phyloP scores from a whole-genome alignment of 2,797 vertebrate species.

The Cuniculus paca region DNA sequence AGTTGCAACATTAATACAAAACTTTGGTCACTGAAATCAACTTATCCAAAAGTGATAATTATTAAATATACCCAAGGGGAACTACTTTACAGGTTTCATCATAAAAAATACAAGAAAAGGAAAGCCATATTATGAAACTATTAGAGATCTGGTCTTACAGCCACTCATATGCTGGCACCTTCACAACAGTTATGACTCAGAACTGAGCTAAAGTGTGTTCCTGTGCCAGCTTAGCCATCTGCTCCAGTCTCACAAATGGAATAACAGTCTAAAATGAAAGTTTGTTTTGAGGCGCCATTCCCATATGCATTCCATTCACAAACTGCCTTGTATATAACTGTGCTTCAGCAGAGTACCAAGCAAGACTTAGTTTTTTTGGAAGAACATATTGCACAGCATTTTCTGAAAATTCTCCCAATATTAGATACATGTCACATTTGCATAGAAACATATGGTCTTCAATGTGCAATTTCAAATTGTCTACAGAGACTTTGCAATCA shows the following conservation, averaged over 20 bases:
- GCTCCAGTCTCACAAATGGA: conserved; percentile 27
- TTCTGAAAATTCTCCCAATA: conserved; percentile 67
- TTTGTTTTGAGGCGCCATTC: conserved; percentile 4
- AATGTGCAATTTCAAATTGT: conserved; percentile 1
- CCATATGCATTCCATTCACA: conserved; percentile 37
- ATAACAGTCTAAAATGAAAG: conserved; percentile 13
- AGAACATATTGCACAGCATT: conserved; percentile 36
- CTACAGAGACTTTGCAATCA: conserved; percentile 25
- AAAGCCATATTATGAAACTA: not conserved
- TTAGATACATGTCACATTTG: conserved; percentile 57
- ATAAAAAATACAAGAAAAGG: not conserved
- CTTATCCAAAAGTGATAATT: not conserved
- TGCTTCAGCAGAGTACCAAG: not conserved
- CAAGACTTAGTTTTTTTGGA: not conserved
- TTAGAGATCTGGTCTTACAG: not conserved
- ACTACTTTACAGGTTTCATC: no score
- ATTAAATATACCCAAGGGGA: not conserved
- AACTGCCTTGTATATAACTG: not conserved
- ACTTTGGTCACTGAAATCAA: not conserved
- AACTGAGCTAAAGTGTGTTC: not conserved
- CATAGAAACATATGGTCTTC: conserved; percentile 50
- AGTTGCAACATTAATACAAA: not conserved
- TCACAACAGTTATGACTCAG: conserved; percentile 19
- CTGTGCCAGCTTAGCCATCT: conserved; percentile 72
- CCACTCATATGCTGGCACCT: conserved; percentile 7